Percentiles rank a stretch among this genome's conserved stretches.
Conservation (phyloP, 2,888 invertebrate species). For the Synergus japonicus region DNA sequence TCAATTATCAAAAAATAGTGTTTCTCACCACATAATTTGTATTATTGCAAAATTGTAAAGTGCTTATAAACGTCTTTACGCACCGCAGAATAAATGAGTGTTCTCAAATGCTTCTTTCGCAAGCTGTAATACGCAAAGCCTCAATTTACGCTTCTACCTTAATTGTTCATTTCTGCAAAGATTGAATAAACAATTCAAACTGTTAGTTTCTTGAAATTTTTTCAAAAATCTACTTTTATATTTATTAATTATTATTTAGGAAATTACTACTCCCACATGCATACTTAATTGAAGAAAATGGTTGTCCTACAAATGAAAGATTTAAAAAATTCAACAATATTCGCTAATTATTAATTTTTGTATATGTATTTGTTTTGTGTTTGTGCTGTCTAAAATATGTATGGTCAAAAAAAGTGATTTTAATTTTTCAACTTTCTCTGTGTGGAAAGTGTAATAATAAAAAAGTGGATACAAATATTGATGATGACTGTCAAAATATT, state of each 20-base stretch:
- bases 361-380: background rate
- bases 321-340: background rate
- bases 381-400: too few species aligned
- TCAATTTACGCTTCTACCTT: background rate
- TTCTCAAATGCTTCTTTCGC: conserved; percentile 12
- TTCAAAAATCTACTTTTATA: too few species aligned
- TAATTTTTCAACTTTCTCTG: too few species aligned
- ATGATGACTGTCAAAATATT: background rate
- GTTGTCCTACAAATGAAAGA: background rate
- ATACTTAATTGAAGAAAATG: background rate
- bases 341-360: background rate
- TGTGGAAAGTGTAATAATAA: too few species aligned
- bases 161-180: background rate
- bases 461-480: background rate
- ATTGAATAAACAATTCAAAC: background rate
- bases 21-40: background rate
- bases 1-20: background rate
- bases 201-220: too few species aligned
- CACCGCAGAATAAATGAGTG: conserved; percentile 1
- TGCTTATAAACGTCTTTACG: conserved; percentile 9
- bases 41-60: conserved; percentile 8
- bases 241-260: too few species aligned
- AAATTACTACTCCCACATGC: too few species aligned
- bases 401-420: too few species aligned
- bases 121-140: background rate